These are phyloP conservation scores for Cylas formicarius DNA, from an alignment of 1,140 invertebrate species.

Conservation along the genomic window DNA sequence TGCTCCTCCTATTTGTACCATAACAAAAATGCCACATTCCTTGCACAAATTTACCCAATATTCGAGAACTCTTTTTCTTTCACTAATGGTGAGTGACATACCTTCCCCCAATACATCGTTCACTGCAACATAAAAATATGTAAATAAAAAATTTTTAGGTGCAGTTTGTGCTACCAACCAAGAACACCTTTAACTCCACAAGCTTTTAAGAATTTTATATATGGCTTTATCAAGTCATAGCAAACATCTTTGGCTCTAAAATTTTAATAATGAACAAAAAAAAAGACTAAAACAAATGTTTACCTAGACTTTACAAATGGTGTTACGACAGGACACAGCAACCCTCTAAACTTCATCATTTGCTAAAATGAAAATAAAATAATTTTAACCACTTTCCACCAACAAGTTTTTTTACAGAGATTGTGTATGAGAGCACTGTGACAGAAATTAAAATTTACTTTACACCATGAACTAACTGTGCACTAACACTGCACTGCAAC, in stretches of 20 bases:
- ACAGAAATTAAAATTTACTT: too few relatives aligned
- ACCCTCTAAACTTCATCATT: conserved; percentile 34
- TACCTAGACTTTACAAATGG: conserved; percentile 31
- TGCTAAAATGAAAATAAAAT: conserved; percentile 23
- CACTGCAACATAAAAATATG: conserved; percentile 46
- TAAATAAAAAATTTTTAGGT: neutral
- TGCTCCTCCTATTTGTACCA: conserved; percentile 70
- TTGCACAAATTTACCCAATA: conserved; percentile 56
- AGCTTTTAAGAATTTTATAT: conserved; percentile 53
- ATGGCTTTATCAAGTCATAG: conserved; percentile 50
- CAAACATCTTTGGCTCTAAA: conserved; percentile 45
- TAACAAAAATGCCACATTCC: conserved; percentile 53
- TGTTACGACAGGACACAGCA: conserved; percentile 34
- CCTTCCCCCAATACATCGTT: conserved; percentile 75
- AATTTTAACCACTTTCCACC: too few relatives aligned
- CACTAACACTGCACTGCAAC: too few relatives aligned
- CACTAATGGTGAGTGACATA: conserved; percentile 56
- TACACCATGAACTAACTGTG: too few relatives aligned
- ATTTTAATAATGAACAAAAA: neutral
- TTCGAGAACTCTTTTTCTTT: conserved; percentile 61
- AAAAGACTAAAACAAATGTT: too few relatives aligned
- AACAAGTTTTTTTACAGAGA: too few relatives aligned
- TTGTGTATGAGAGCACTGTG: too few relatives aligned
- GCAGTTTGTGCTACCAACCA: conserved; percentile 52
- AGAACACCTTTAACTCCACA: conserved; percentile 57